Conservation (phyloP, 2,888 invertebrate genomes). For the Ophraella communa region DNA sequence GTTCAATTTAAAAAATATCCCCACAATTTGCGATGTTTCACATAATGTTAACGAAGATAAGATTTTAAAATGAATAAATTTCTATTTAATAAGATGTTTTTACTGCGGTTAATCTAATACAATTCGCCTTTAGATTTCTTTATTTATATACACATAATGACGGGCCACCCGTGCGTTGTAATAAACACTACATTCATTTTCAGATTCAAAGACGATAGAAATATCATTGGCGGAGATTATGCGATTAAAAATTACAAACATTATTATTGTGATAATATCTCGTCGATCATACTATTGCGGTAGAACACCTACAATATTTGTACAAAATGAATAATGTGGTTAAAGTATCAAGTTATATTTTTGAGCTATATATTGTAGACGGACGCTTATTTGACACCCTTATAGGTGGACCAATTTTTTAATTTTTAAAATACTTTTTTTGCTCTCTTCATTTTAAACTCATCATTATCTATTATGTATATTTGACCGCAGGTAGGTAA, state of each 20-base stretch:
- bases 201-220: conserved; percentile 16
- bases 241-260: not conserved
- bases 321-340: too few relatives aligned
- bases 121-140: conserved; percentile 34
- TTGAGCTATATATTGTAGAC: too few relatives aligned
- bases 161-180: conserved; percentile 35
- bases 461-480: too few relatives aligned
- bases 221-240: conserved; percentile 16
- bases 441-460: too few relatives aligned
- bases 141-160: conserved; percentile 26
- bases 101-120: conserved; percentile 31
- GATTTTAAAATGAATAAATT: conserved; percentile 31
- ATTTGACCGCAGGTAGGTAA: too few relatives aligned
- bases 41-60: not conserved
- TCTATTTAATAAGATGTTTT: conserved; percentile 33
- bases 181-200: conserved; percentile 28
- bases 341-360: too few relatives aligned
- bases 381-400: too few relatives aligned
- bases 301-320: too few relatives aligned
- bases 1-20: not conserved
- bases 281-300: too few relatives aligned
- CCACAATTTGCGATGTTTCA: conserved; percentile 12
- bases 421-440: too few relatives aligned
- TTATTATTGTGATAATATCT: too few relatives aligned
- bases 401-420: too few relatives aligned